These are phyloP conservation scores for Platyscapa corneri DNA, from an alignment of 1,140 invertebrate species.

Conservation along the genomic window DNA sequence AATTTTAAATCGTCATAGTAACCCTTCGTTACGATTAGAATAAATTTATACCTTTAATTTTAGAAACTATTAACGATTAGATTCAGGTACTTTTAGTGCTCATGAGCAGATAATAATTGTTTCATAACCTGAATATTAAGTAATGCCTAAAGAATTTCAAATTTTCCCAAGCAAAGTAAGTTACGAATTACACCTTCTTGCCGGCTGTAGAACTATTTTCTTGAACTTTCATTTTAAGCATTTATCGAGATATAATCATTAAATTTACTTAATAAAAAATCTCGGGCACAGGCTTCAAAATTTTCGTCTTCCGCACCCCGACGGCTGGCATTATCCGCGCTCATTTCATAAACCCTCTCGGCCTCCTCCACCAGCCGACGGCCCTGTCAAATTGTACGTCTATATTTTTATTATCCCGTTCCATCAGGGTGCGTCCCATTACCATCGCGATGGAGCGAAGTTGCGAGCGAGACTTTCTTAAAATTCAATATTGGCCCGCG, in stretches of 20 bases:
- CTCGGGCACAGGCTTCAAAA: neutral
- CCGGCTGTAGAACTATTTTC: neutral
- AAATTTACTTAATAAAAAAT: neutral
- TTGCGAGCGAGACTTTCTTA: slow-evolving; percentile 61
- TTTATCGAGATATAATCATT: neutral
- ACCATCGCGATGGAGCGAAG: slow-evolving; percentile 25
- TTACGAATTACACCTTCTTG: too few species aligned
- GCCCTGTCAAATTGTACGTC: slow-evolving; percentile 44
- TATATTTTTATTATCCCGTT: slow-evolving; percentile 49
- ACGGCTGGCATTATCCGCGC: slow-evolving; percentile 22
- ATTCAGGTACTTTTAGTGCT: too few species aligned
- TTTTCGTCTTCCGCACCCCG: neutral
- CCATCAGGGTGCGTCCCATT: slow-evolving; percentile 49
- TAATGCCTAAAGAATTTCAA: too few species aligned
- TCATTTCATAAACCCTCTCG: slow-evolving; percentile 27
- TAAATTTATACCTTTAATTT: too few species aligned
- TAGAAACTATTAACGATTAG: too few species aligned
- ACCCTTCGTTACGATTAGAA: too few species aligned
- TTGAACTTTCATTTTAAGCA: neutral
- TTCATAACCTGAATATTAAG: too few species aligned
- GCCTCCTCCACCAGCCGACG: neutral
- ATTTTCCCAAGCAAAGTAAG: too few species aligned
- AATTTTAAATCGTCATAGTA: too few species aligned
- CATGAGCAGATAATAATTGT: too few species aligned
- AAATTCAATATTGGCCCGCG: slow-evolving; percentile 67